Evolutionary conservation across 2,888 invertebrate genomes (phyloP), one percentile per base, ranked within the genome.

Genomic region (Clepsis dumicolana): DNA sequence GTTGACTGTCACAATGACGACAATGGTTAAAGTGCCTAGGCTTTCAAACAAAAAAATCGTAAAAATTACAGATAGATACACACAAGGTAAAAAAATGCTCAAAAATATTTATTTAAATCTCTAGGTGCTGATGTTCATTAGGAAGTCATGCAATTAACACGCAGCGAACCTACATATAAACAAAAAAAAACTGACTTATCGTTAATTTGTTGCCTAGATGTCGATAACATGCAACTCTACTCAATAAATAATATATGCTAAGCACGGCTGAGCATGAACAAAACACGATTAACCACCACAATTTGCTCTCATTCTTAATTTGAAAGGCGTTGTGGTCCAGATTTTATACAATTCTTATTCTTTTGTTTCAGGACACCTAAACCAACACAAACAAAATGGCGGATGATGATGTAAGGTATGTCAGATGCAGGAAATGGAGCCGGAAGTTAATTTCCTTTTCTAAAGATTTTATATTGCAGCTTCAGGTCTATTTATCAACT

Each of bases 371-470:
- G 95, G 94, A 94, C 94, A 94, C 90, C 90, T 90, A 88, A 89
- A 86, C 84, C 89, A 93, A 94, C 91, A 92, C 85, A 89, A 77
- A 82, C 94, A 97, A 88, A 94, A 98, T 98, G 98, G 97, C 97
- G 95, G 98, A 98, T 96, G 98, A 98, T 96, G 98, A 98, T 95
- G 97, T 97, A 95, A 97, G 97, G 97, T 97, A 95, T 94, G 97
- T 95, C 94, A 86, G 38, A 48, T 48, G 18, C 21, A 48, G 48
- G 48, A 48, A 48, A 48, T 48, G 21, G 21, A 21, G 10, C 21
- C 48, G 48, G 48, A 48, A 21, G 21, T 21, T 48, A 48, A 48
- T 48, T 48, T 48, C 48, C 48, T 48, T 21, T 21, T 18, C 18
- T 44, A n/a, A 10, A 48, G 48, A 48, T 48, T 48, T 48, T 48